phyloP scores from a whole-genome alignment of 2,113 vertebrate genomes.

The Spermophilus dauricus region DNA sequence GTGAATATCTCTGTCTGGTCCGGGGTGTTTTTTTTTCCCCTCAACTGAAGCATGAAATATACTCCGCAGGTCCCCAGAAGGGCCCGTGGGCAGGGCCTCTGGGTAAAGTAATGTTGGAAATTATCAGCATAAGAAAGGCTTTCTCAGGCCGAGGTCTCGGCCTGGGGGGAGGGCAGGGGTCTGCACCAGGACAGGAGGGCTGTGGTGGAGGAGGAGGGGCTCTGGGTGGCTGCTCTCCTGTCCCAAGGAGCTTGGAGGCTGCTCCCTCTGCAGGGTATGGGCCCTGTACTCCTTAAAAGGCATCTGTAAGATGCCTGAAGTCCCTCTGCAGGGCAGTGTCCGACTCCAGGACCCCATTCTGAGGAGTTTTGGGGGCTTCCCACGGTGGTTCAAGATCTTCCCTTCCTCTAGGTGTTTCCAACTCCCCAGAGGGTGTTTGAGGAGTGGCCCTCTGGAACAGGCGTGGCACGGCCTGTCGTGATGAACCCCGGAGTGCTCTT shows the following conservation, averaged over 20 bases:
- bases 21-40: neutral
- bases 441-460: rapidly evolving
- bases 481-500: neutral
- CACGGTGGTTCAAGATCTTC: rapidly evolving
- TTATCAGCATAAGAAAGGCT: constrained; percentile 51
- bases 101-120: constrained; percentile 39
- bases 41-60: constrained; percentile 50
- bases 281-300: neutral
- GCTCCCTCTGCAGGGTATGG: neutral
- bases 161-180: neutral
- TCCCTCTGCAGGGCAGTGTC: neutral
- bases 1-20: constrained; percentile 52
- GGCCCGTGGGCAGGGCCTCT: constrained; percentile 23
- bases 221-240: too few species aligned
- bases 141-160: constrained; percentile 33
- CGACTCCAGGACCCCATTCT: neutral
- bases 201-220: rapidly evolving
- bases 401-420: neutral
- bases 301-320: neutral
- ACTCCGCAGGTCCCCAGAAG: constrained; percentile 4
- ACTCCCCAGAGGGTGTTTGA: too few species aligned
- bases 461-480: neutral
- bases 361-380: neutral
- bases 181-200: neutral
- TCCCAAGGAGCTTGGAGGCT: neutral